Evolutionary conservation across 92 coral and sea anemone species (phyloP), one percentile per base, ranked within the genome.

Genomic region (Palythoa grandiflora): DNA sequence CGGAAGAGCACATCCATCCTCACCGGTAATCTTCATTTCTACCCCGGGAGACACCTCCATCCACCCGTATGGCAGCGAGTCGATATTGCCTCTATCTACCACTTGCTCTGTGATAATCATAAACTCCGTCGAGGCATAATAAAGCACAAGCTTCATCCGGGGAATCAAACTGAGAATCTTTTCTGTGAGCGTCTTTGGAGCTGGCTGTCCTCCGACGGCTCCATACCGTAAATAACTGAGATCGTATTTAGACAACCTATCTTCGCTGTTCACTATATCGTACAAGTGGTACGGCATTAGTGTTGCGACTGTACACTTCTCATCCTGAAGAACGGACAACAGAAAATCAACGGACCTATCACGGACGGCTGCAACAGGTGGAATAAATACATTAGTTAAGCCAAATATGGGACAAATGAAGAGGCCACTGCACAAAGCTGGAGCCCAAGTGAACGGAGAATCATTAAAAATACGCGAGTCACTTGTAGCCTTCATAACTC

Each of bases 91-190:
- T n/a, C 14, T 38, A 14, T 75, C 74, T 9, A 89, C n/a, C 5
- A 65, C 72, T 75, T 89, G 86, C 14, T 66, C 19, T 14, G 89
- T 12, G 19, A 78, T 14, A 28, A 68, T 3, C 39, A 84, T 40
- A 20, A 61, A 74, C 77, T 89, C 92, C 60, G 92, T 89, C 2
- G 76, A 71, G 11, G 88, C 92, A 77, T 89, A 89, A 12, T 37
- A 38, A 36, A 59, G 77, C 19, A 48, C 16, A 11, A 89, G 9
- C 14, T 50, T 47, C 14, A 83, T 15, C 60, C 68, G 36, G 5
- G 91, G 91, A 9, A 89, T 53, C 50, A 38, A 19, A 35, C 14
- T 38, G 36, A 83, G 61, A 28, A 89, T 28, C 6, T 53, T 77
- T 21, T 48, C 72, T 11, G 77, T 15, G 11, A 84, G 57, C 2